phyloP scores from a whole-genome alignment of 2,888 invertebrate genomes.

The Cyaniris semiargus region DNA sequence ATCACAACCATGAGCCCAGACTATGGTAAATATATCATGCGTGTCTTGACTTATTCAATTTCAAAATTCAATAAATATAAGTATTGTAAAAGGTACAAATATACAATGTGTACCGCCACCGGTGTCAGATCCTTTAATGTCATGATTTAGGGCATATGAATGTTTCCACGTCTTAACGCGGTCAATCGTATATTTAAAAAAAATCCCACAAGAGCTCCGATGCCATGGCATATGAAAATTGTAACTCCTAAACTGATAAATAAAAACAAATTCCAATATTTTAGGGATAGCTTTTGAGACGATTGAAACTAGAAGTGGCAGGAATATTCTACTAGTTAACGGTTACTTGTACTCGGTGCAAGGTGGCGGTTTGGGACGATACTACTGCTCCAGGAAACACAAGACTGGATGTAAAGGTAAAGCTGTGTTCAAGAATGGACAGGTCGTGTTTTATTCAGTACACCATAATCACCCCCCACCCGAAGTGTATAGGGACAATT shows the following conservation, averaged over 20 bases:
- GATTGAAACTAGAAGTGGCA: conserved; percentile 45
- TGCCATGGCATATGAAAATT: too few species aligned
- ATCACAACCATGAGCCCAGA: not conserved
- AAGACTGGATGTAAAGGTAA: conserved; percentile 46
- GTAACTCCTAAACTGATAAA: too few species aligned
- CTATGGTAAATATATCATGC: too few species aligned
- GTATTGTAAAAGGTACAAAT: too few species aligned
- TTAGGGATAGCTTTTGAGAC: conserved; percentile 44
- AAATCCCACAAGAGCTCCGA: too few species aligned
- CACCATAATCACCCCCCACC: conserved; percentile 49
- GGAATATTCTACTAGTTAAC: conserved; percentile 46
- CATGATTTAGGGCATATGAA: too few species aligned
- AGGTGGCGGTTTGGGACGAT: conserved; percentile 45
- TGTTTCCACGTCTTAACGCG: too few species aligned
- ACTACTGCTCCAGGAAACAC: conserved; percentile 51
- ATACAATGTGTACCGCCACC: too few species aligned
- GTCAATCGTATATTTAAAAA: too few species aligned
- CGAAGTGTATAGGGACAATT: conserved; percentile 34
- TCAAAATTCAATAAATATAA: too few species aligned
- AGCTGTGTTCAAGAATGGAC: conserved; percentile 38
- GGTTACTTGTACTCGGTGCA: conserved; percentile 50
- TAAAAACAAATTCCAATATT: conserved; percentile 27
- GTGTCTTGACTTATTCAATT: too few species aligned
- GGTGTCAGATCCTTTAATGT: too few species aligned
- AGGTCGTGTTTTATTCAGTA: conserved; percentile 37